Percentiles rank a stretch among this genome's conserved stretches.
Evolutionary conservation across 2,113 vertebrate species (phyloP).

Genomic region (Microcebus jonahi): DNA sequence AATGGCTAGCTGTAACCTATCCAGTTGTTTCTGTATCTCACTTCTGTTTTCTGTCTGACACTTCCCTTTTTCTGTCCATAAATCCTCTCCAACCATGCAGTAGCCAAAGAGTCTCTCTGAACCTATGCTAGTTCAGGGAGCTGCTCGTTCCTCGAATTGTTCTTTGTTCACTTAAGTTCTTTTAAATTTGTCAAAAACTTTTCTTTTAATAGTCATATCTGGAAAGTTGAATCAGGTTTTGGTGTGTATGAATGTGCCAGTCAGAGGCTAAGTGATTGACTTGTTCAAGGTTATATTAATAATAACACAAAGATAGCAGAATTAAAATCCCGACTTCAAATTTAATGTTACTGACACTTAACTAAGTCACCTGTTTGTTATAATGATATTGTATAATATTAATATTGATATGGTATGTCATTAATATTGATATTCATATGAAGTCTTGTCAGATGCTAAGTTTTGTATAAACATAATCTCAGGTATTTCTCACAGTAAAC

Average conservation of each 20-base stretch:
- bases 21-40: too few species aligned
- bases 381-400: neutral
- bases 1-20: too few species aligned
- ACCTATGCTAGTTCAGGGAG: too few species aligned
- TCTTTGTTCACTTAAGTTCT: too few species aligned
- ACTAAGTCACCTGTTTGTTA: neutral
- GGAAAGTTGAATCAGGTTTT: neutral
- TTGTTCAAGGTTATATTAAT: neutral
- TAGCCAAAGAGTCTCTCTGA: too few species aligned
- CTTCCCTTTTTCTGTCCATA: too few species aligned
- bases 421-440: neutral
- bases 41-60: too few species aligned
- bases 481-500: neutral
- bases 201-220: neutral
- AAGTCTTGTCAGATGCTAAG: neutral
- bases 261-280: neutral
- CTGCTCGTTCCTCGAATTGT: too few species aligned
- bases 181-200: too few species aligned
- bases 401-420: neutral
- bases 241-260: neutral
- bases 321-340: neutral
- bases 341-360: neutral
- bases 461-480: neutral
- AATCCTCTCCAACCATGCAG: too few species aligned
- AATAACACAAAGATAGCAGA: neutral